Base-by-base conservation (phyloP, 2,888 invertebrate genomes). In the Campopleginae sp. region DNA sequence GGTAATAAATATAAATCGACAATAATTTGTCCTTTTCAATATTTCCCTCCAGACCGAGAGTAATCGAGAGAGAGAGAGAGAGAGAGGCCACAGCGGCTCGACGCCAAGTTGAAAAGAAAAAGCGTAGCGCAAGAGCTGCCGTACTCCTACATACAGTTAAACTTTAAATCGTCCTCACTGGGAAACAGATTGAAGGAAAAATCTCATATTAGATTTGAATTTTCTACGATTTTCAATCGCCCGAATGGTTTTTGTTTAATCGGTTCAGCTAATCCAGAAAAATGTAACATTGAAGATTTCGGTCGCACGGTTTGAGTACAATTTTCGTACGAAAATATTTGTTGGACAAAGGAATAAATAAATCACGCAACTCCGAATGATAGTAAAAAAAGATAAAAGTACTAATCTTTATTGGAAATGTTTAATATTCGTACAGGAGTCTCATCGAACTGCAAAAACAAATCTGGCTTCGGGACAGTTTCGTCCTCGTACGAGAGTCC, bases 371-470 rank as follows among this genome's bases (percentile, higher is more conserved):
- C 33, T 66, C 38, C 23, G 65, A 42, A 58, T 27, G 12, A 58
- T 58, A 58, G 58, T 27, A 19, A 58, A 17, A 17, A 31, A 58
- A 12, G 48, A n/a, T 19, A 12, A 78, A 63, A 80, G 70, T 70
- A n/a, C 82, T 14, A 77, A 38, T 75, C 63, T 61, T 78, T 61
- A 61, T 76, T 82, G 79, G 63, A 90, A 87, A 93, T 91, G 87
- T 90, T 91, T 14, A 93, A 88, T 88, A 93, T 90, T 70, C 89
- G 89, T 77, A 91, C 88, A 46, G 92, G 92, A 31, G 86, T 87
- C 48, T 91, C 87, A 70, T 87, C 89, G 19, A 82, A 80, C 78
- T 90, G 88, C 86, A 91, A 75, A 65, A 89, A 90, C 68, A 91
- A 77, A 12, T 68, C 86, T 74, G 88, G 87, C 80, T 86, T 86